Conservation (phyloP, 2,797 vertebrate genomes). For the Allobates femoralis region DNA sequence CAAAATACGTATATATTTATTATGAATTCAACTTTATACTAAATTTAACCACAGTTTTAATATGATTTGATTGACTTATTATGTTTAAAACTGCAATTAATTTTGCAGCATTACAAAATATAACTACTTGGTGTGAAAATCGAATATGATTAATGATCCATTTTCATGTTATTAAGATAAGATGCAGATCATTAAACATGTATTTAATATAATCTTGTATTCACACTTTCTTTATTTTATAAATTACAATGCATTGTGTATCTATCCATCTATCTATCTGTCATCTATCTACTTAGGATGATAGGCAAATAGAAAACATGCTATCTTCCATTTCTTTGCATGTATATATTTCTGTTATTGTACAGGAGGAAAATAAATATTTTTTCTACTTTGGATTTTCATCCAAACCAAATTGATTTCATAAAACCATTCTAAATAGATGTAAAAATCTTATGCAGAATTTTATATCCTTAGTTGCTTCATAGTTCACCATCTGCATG, state of each 20-base stretch:
- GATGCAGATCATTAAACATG: conserved; percentile 43
- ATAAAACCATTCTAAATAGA: too few relatives aligned
- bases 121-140: conserved; percentile 30
- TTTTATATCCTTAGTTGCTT: too few relatives aligned
- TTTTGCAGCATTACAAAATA: conserved; percentile 16
- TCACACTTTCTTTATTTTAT: neutral
- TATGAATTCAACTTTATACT: neutral
- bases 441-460: too few relatives aligned
- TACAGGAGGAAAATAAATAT: too few relatives aligned
- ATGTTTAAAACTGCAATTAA: neutral
- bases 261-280: neutral
- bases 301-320: too few relatives aligned
- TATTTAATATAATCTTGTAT: conserved; percentile 13
- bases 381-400: too few relatives aligned
- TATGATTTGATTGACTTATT: neutral
- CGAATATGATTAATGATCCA: conserved; percentile 28
- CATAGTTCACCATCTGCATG: too few relatives aligned
- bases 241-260: neutral
- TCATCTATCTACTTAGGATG: conserved; percentile 14
- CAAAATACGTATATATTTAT: too few relatives aligned
- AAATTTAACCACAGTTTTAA: neutral
- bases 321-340: too few relatives aligned
- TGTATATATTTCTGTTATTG: too few relatives aligned
- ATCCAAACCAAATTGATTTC: too few relatives aligned
- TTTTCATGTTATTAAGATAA: conserved; percentile 30